Percentiles rank a stretch among this genome's conserved stretches.
Conservation (phyloP, 2,888 invertebrate species). For the Tridacna gigas region DNA sequence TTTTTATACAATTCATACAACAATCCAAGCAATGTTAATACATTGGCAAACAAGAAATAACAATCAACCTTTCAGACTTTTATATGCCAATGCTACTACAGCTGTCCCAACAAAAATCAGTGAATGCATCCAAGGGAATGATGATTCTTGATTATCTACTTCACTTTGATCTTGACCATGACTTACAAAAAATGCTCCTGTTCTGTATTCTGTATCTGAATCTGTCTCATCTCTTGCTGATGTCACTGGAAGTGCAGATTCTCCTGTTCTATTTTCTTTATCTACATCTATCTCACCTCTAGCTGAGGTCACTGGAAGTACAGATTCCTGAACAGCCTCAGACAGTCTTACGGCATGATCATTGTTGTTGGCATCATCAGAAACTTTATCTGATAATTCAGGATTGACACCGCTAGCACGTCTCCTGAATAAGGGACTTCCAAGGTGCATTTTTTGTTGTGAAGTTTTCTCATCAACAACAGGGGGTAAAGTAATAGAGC, state of each 20-base stretch:
- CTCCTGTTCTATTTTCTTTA: no score
- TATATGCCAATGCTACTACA: slow-evolving; percentile 6
- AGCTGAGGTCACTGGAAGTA: neutral
- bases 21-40: no score
- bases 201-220: no score
- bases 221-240: no score
- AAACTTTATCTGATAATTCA: neutral
- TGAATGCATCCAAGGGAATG: neutral
- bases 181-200: no score
- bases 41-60: no score
- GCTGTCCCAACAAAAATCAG: neutral
- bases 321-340: neutral
- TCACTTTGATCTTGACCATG: neutral
- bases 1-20: no score
- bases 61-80: slow-evolving; percentile 1
- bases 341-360: neutral
- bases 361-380: neutral
- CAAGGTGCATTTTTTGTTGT: neutral
- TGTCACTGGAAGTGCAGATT: no score
- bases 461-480: neutral
- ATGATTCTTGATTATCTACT: neutral
- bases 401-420: neutral
- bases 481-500: neutral
- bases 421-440: neutral
- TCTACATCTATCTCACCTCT: no score